Conservation (phyloP, 2,888 invertebrate species). For the Hirtodrosophila confusa region DNA sequence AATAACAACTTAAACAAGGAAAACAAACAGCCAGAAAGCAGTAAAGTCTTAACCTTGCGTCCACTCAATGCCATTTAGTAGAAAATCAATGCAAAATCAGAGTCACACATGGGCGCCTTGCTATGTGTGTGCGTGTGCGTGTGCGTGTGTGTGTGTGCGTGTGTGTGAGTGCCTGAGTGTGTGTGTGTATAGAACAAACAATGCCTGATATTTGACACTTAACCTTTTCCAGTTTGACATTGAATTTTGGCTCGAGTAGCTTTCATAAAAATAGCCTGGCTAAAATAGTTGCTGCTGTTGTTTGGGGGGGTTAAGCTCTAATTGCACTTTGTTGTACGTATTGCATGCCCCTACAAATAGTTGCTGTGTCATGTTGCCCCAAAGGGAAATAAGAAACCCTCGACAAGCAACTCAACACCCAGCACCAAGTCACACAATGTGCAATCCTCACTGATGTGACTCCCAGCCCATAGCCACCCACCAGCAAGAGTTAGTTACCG, state of each 20-base stretch:
- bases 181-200: conserved; percentile 27
- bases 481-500: conserved; percentile 12
- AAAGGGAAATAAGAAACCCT: not conserved
- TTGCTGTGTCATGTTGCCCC: not conserved
- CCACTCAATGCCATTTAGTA: conserved; percentile 24
- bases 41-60: conserved; percentile 32
- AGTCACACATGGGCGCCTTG: conserved; percentile 22
- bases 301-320: conserved; percentile 15
- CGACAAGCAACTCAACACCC: conserved; percentile 22
- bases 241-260: conserved; percentile 40
- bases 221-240: conserved; percentile 60
- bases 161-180: conserved; percentile 1
- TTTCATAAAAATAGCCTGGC: conserved; percentile 30
- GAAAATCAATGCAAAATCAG: conserved; percentile 64
- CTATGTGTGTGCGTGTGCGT: not conserved
- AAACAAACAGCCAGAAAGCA: not conserved
- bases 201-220: conserved; percentile 47
- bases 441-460: conserved; percentile 4
- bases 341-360: conserved; percentile 45
- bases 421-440: conserved; percentile 14
- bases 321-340: conserved; percentile 40
- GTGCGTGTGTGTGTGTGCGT: conserved; percentile 5
- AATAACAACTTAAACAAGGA: not conserved
- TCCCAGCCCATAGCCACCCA: not conserved
- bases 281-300: conserved; percentile 8